Percentiles rank a stretch among this genome's conserved stretches.
Evolutionary conservation across 2,113 vertebrate genomes (phyloP).

Genomic region (Hydropotes inermis): DNA sequence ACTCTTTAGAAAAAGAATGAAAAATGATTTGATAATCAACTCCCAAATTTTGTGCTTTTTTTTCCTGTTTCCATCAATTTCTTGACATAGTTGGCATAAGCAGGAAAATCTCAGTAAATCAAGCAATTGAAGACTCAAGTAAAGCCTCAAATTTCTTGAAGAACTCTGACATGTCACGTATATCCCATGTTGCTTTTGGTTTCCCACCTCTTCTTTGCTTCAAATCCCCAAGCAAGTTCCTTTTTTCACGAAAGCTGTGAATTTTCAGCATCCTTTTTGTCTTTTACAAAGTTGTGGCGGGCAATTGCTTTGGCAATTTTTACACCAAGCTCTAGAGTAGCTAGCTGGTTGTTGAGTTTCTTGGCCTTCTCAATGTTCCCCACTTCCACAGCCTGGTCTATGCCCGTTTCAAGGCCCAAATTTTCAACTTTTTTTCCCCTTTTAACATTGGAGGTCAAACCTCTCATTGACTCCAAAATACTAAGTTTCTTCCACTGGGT

Average conservation of each 20-base stretch:
- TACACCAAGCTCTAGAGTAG: constrained; percentile 91
- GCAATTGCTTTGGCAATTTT: constrained; percentile 94
- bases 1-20: background rate
- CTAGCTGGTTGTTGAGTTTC: constrained; percentile 94
- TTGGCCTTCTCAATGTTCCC: constrained; percentile 93
- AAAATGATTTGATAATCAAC: constrained; percentile 14
- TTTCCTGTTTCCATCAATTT: background rate
- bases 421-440: background rate
- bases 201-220: constrained; percentile 99
- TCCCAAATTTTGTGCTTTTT: background rate
- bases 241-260: constrained; percentile 88
- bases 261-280: constrained; percentile 91
- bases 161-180: constrained; percentile 83
- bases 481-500: background rate
- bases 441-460: background rate
- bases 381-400: constrained; percentile 91
- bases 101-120: background rate
- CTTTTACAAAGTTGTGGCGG: constrained; percentile 92
- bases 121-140: background rate
- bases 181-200: constrained; percentile 99
- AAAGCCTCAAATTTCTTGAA: background rate
- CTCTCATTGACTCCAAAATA: background rate
- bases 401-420: constrained; percentile 81
- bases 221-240: constrained; percentile 96
- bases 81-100: background rate